Evolutionary conservation across 1,140 invertebrate species (phyloP).

Genomic region (Uloborus diversus): DNA sequence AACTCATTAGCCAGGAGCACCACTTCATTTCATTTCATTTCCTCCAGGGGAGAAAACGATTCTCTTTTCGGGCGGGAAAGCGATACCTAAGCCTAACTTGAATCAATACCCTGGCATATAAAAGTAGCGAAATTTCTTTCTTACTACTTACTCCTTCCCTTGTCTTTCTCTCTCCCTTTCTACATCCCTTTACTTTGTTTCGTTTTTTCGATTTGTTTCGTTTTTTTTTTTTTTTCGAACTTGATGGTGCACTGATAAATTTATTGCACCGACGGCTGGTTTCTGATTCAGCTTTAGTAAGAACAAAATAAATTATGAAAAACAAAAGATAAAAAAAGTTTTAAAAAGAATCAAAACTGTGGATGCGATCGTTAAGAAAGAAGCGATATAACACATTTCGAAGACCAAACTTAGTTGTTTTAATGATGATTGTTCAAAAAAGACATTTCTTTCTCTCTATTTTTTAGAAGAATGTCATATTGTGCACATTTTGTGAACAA

Average conservation of each 20-base stretch:
- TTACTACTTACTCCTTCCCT: not conserved
- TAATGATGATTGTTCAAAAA: no score
- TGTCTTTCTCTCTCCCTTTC: not conserved
- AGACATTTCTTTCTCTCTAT: no score
- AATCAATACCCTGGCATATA: slow-evolving; percentile 48
- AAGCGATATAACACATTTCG: no score
- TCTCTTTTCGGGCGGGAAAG: slow-evolving; percentile 29
- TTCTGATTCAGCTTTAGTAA: slow-evolving; percentile 32
- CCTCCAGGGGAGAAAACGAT: slow-evolving; percentile 15
- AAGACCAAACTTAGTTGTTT: no score
- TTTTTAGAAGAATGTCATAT: no score
- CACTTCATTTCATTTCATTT: slow-evolving; percentile 54
- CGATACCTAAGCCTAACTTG: slow-evolving; percentile 44
- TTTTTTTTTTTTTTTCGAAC: slow-evolving; percentile 19
- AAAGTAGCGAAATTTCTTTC: slow-evolving; percentile 15
- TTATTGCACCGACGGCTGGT: slow-evolving; percentile 45
- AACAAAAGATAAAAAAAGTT: not conserved
- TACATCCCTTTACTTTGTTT: slow-evolving; percentile 5
- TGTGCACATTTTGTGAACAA: no score
- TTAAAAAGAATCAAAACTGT: not conserved
- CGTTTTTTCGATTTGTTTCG: slow-evolving; percentile 4
- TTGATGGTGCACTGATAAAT: slow-evolving; percentile 37
- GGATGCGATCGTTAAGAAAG: slow-evolving; percentile 3
- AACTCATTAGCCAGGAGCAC: slow-evolving; percentile 47
- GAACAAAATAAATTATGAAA: not conserved